Evolutionary conservation across 2,797 vertebrate species (phyloP), one percentile per base, ranked within the genome.

Genomic region (Cetoscarus ocellatus): DNA sequence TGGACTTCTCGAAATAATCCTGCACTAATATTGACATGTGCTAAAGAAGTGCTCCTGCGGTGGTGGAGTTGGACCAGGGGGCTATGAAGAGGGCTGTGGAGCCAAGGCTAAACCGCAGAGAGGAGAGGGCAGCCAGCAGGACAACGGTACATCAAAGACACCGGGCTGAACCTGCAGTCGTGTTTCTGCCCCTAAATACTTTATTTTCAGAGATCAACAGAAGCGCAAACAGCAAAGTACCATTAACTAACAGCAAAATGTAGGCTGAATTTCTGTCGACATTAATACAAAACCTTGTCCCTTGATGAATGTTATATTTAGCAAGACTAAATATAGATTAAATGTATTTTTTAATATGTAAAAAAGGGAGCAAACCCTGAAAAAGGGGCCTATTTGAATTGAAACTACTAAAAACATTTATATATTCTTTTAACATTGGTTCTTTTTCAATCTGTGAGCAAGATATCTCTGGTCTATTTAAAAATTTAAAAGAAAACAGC

Each of bases 1-100:
- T 86, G 73, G 85, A 83, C 66, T 80, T 91, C 91, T 87, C 84
- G 90, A 93, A 94, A 94, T 94, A 94, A 93, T 93, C 88, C 82
- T 87, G 59, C 91, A 74, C 91, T 80, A 93, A 94, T 94, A 93
- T 93, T 94, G 86, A 93, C 92, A 86, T 44, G 74, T 79, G 90
- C 90, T 93, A 92, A 94, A 94, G 93, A 89, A 85, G 91, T 91
- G 81, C 80, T 76, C 77, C 85, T 93, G 92, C 48, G 92, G 93
- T 88, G 70, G 80, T 13, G 3, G 79, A 80, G 65, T 49, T 88
- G 81, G 80, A 69, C 58, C 66, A 45, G 84, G 73, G 75, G 70
- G 65, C 83, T 86, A 79, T 66, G 88, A 92, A 88, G 79, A 90
- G 89, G 88, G 83, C 85, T 79, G 47, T 61, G 80, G 79, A 85